Base-by-base conservation (phyloP, 1,140 invertebrate species). In the Himalopsyche phryganea region DNA sequence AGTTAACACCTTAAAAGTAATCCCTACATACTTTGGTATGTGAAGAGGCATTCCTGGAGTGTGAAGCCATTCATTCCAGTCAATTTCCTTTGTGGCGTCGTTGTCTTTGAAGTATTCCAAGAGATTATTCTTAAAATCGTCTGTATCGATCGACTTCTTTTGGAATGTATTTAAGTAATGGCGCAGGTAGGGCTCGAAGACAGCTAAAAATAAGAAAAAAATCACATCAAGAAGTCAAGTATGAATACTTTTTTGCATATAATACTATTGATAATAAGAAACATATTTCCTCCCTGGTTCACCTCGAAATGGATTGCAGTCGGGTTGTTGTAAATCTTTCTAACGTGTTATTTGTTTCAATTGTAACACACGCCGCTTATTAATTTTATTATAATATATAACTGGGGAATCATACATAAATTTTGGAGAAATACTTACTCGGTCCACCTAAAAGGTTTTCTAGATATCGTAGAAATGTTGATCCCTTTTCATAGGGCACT, bases 401-500 rank as follows among this genome's bases (percentile, higher is more conserved):
- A n/a, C n/a, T n/a, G n/a, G n/a, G n/a, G n/a, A n/a, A n/a, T n/a
- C n/a, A n/a, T n/a, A n/a, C n/a, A n/a, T n/a, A n/a, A n/a, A n/a
- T n/a, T n/a, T n/a, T n/a, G n/a, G n/a, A n/a, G n/a, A n/a, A n/a
- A n/a, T n/a, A n/a, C n/a, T n/a, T 65, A 85, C 87, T 82, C 61
- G 90, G 82, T 15, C 91, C 91, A n/a, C 94, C 94, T 18, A 96
- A 73, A 11, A 88, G 67, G 60, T 86, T 80, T 75, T 98, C 94
- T 51, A 98, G 75, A 72, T 94, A 92, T 67, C 89, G 89, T 18
- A 98, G 76, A 47, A 97, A 89, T 17, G 90, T 85, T 33, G 88
- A 88, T 0, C 94, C 95, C 73, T 98, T 98, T 71, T 94, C 92
- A 76, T 98, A 97, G 2, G 94, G 94, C 41, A 96, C 85, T 20